phyloP scores from a whole-genome alignment of 2,888 invertebrate genomes.

The Thera britannica region DNA sequence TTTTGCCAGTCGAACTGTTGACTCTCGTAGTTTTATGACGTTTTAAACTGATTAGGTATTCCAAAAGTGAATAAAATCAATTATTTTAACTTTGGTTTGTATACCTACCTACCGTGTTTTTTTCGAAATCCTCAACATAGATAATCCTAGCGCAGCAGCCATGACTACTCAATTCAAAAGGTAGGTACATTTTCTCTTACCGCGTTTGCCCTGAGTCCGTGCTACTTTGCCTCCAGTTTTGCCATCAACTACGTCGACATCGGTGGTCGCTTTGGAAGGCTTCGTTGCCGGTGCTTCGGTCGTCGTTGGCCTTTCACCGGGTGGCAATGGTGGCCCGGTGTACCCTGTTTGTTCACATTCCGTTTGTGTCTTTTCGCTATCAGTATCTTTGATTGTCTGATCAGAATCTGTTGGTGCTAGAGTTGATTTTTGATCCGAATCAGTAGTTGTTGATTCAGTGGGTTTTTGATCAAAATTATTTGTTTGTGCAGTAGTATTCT shows the following conservation, averaged over 20 bases:
- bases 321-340: slow-evolving; percentile 17
- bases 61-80: too few relatives aligned
- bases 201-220: slow-evolving; percentile 46
- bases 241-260: slow-evolving; percentile 14
- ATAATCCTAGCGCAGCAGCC: too few relatives aligned
- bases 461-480: too few relatives aligned
- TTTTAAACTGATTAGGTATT: too few relatives aligned
- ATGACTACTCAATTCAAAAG: neutral
- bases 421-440: slow-evolving; percentile 1
- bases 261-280: slow-evolving; percentile 17
- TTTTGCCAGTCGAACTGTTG: too few relatives aligned
- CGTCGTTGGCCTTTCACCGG: slow-evolving; percentile 32
- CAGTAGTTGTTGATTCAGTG: neutral
- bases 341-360: neutral
- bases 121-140: too few relatives aligned
- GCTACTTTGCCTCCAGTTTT: slow-evolving; percentile 51
- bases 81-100: too few relatives aligned
- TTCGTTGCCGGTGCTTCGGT: slow-evolving; percentile 4
- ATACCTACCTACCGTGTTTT: too few relatives aligned
- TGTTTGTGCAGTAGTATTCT: too few relatives aligned
- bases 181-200: slow-evolving; percentile 38
- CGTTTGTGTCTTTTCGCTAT: too few relatives aligned
- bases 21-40: too few relatives aligned
- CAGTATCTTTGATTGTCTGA: neutral
- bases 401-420: neutral